Base-by-base conservation (phyloP, 2,797 vertebrate species). In the Sebastes elongatus region DNA sequence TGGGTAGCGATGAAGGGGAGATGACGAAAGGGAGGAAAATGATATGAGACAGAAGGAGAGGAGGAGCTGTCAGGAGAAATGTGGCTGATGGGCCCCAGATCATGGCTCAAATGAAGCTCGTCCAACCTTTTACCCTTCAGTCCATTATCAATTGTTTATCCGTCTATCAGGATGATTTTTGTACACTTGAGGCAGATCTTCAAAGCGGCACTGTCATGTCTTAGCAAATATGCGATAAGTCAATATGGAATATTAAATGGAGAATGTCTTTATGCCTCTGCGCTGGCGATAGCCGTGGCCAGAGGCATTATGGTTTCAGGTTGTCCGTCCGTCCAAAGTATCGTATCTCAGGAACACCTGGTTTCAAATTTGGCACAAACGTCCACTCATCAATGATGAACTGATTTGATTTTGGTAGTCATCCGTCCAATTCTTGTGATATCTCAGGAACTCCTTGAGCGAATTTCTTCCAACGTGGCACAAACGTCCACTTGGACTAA, bases 11-110 rank as follows among this genome's bases (percentile, higher is more conserved):
- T 82, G 86, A 80, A 83, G 83, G 61, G 65, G 71, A 83, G 77
- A 86, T 90, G 90, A 94, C 72, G 64, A 93, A 86, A 90, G 30
- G 63, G 59, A 84, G 70, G 86, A 82, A 88, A 87, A 92, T 91
- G 78, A 93, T 88, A 85, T 76, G 80, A 91, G 91, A 92, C 93
- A 92, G 88, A 89, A 82, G 84, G 83, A 85, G 82, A 88, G 82
- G 76, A 83, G 76, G 81, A 78, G 78, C 85, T 93, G 93, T 91
- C 86, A 83, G 66, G 56, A 84, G 74, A 83, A 90, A 92, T 83
- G 68, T 80, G 79, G 62, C 70, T 93, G 83, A 93, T 86, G 85
- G 87, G 81, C 68, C 57, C 66, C 76, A 71, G 77, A 93, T 93
- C 84, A 78, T 83, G 75, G 75, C 86, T 91, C 78, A 83, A 90